These are phyloP conservation scores for Cryptoblepharus egeriae DNA, from an alignment of 2,797 vertebrate genomes.

Conservation along the genomic window DNA sequence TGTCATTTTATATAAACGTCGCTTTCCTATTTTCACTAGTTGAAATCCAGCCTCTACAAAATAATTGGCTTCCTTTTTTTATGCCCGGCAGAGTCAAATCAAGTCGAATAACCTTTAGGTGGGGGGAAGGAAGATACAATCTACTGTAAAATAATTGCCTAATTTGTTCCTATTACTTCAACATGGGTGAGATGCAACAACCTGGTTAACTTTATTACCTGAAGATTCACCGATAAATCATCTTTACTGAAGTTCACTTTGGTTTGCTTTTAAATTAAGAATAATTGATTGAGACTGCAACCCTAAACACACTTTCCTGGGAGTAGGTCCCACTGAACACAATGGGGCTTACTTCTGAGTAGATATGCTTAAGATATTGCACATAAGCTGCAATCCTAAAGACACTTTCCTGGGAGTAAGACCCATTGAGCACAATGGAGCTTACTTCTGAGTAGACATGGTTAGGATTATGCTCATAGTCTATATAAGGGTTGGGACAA, in stretches of 20 bases:
- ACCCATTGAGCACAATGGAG: no score
- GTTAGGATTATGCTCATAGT: no score
- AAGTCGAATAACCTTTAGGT: not conserved
- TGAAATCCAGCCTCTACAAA: not conserved
- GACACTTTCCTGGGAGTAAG: no score
- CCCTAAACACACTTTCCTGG: no score
- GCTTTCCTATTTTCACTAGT: not conserved
- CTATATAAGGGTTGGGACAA: not conserved
- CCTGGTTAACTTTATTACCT: not conserved
- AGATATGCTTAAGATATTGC: no score
- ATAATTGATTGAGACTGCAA: not conserved
- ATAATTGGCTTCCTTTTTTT: not conserved
- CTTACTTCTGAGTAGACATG: no score
- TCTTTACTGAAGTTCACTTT: not conserved
- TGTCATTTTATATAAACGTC: slow-evolving; percentile 3
- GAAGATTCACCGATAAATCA: not conserved
- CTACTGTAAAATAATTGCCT: not conserved
- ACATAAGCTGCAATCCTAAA: no score
- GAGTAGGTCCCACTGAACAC: no score
- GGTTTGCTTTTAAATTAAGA: accelerated
- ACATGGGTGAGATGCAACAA: slow-evolving; percentile 8
- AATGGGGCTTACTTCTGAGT: no score
- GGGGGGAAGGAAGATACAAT: not conserved
- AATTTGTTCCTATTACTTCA: slow-evolving; percentile 9
- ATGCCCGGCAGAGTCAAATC: not conserved